These are phyloP conservation scores for Lysandra bellargus DNA, from an alignment of 2,888 invertebrate genomes.

Conservation along the genomic window DNA sequence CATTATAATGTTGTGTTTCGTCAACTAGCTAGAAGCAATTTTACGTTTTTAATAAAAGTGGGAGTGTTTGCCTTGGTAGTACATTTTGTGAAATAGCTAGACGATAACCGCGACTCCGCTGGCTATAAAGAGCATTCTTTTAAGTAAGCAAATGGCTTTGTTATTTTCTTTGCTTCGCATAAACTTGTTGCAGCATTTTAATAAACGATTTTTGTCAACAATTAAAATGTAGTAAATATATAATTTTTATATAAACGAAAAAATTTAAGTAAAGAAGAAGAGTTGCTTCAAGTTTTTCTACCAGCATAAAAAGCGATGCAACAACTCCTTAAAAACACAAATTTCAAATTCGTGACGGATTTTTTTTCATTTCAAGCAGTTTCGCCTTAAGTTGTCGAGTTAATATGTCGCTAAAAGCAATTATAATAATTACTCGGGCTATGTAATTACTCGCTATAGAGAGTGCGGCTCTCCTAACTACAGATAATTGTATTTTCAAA, in stretches of 20 bases:
- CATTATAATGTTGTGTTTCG: constrained; percentile 25
- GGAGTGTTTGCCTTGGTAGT: neutral
- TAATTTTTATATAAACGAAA: neutral
- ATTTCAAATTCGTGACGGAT: neutral
- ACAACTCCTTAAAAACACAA: neutral
- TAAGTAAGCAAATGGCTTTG: neutral
- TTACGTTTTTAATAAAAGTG: constrained; percentile 9
- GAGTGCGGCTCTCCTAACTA: constrained; percentile 59
- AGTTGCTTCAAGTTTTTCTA: neutral
- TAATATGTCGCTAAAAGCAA: constrained; percentile 70
- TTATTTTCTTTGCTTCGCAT: constrained; percentile 7
- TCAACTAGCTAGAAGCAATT: constrained; percentile 16
- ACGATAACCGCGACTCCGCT: neutral
- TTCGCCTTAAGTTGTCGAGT: constrained; percentile 56
- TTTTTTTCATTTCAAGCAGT: neutral
- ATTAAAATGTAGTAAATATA: neutral
- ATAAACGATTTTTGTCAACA: neutral
- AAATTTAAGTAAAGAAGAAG: too few species aligned
- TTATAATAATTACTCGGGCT: constrained; percentile 73
- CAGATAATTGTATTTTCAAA: constrained; percentile 71
- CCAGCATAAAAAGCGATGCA: neutral
- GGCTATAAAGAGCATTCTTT: neutral
- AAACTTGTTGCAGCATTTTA: neutral
- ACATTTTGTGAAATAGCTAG: neutral
- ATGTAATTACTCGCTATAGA: constrained; percentile 68